phyloP scores from a whole-genome alignment of 2,888 invertebrate genomes.

The Cataglyphis altisquamis region DNA sequence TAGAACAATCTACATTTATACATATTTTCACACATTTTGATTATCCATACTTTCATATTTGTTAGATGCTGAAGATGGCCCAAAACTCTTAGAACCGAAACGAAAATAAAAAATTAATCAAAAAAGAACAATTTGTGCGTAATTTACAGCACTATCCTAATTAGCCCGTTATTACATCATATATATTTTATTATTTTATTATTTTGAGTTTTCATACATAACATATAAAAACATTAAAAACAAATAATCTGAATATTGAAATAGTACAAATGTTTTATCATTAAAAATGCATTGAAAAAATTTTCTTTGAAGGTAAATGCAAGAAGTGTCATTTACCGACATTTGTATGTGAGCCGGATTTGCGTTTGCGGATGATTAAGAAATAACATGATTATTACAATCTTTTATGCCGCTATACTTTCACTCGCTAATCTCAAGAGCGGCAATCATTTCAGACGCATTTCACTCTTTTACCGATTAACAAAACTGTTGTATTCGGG shows the following conservation, averaged over 20 bases:
- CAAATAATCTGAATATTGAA: not conserved
- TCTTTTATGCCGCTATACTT: slow-evolving; percentile 17
- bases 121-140: too few species aligned
- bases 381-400: not conserved
- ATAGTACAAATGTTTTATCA: not conserved
- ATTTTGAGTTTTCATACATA: not conserved
- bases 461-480: slow-evolving; percentile 58
- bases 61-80: too few species aligned
- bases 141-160: too few species aligned
- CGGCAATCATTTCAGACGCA: slow-evolving; percentile 52
- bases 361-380: slow-evolving; percentile 1
- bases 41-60: too few species aligned
- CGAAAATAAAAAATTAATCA: too few species aligned
- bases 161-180: too few species aligned
- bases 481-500: slow-evolving; percentile 36
- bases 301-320: not conserved
- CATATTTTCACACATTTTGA: too few species aligned
- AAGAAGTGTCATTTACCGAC: not conserved
- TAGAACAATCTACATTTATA: too few species aligned
- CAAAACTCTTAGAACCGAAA: too few species aligned
- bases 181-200: too few species aligned
- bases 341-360: not conserved
- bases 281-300: not conserved
- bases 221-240: not conserved
- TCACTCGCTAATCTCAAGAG: slow-evolving; percentile 29